Conservation (phyloP, 2,113 vertebrate species). For the Notechis scutatus region DNA sequence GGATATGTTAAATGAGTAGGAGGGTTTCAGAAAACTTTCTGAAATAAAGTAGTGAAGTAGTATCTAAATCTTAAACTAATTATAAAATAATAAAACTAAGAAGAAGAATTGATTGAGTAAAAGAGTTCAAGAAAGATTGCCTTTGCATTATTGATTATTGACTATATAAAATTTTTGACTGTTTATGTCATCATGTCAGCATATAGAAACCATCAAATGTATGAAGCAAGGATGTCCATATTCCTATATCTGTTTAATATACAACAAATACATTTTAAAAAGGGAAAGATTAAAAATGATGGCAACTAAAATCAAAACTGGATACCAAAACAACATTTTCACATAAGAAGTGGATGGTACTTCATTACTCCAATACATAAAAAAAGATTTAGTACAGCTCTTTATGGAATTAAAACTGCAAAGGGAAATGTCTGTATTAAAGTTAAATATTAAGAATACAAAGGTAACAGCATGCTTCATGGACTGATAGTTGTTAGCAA, state of each 20-base stretch:
- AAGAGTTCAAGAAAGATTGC: background rate
- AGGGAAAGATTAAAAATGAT: background rate
- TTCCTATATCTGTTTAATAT: background rate
- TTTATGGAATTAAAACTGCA: background rate
- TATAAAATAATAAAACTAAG: background rate
- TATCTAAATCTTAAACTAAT: background rate
- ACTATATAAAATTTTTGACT: background rate
- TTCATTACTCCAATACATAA: background rate
- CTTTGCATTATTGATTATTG: background rate
- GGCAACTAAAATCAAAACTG: background rate
- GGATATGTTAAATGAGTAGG: background rate
- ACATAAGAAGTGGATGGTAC: background rate
- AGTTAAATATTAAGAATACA: background rate
- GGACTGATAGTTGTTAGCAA: background rate
- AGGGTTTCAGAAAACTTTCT: background rate
- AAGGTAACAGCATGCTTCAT: background rate
- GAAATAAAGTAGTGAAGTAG: background rate
- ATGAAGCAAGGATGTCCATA: background rate
- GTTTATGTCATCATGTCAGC: background rate
- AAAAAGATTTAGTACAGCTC: background rate
- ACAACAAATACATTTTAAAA: background rate
- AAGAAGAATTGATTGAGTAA: background rate
- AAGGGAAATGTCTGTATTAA: background rate
- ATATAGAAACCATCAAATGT: background rate
- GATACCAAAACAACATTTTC: background rate